Base-by-base conservation (phyloP, 2,113 vertebrate genomes). In the Gila orcuttii region DNA sequence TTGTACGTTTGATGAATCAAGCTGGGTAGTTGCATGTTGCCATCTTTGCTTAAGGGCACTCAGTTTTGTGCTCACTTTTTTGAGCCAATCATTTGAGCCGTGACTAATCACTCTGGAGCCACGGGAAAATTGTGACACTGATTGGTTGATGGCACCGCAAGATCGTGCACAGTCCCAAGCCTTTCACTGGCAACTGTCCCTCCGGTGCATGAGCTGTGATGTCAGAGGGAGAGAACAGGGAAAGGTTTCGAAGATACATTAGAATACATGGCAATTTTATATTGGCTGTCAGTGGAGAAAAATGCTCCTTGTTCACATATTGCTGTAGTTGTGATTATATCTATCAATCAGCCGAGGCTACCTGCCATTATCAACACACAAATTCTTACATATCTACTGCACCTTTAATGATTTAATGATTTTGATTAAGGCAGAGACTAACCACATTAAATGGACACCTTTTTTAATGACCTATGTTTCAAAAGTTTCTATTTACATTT, bases 71-170 rank as follows among this genome's bases (percentile, higher is more conserved):
- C 69, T 42, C 15, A 10, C 33, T 45, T 47, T 50, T 17, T n/a
- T 75, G n/a, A 76, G 45, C 73, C 73, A 76, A 76, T 76, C 6
- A 31, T 52, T 50, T 76, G 45, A 76, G 73, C 45, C 6, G 13
- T 76, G 45, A 76, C 73, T 50, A 52, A 52, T 76, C 23, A 50
- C 25, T 28, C 23, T 69, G 17, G 31, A 69, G 42, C 45, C 45
- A 28, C 73, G 7, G 45, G 73, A 76, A 28, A 47, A 47, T 28
- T 45, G 36, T n/a, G n/a, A 45, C 73, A 3, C 11, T 17, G 73
- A 76, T 76, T 76, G 73, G 73, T 45, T 52, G 73, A 52, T 47
- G 73, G 73, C 73, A 76, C 47, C n/a, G 7, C 73, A 76, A 50
- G 45, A 76, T 31, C 73, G 25, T n/a, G 45, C 23, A 17, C 12